Evolutionary conservation across 2,113 vertebrate genomes (phyloP), one percentile per base, ranked within the genome.

Genomic region (Ammospiza caudacuta): DNA sequence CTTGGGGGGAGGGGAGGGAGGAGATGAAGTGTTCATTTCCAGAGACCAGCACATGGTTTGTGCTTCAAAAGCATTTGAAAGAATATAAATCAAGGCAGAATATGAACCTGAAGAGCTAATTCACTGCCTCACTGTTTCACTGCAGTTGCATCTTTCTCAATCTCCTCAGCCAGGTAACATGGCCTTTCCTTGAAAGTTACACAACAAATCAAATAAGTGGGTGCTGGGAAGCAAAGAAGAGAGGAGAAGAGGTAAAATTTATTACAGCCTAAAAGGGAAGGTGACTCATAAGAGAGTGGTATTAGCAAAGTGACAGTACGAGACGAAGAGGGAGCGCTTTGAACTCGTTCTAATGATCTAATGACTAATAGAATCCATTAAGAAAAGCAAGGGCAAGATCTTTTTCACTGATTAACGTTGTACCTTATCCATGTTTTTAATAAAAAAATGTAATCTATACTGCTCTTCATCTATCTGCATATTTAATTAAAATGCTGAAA

Each of bases 361-460:
- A 97, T 96, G 96, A 97, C 96, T 97, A 97, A 97, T 97, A 97
- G 93, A 90, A 92, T 96, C 97, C 96, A 97, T 97, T 97, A 97
- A 96, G 95, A 94, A 97, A 97, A 97, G 94, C 90, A 95, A 96
- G 95, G 95, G 95, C 95, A 97, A 93, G 94, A 97, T 97, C 86
- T 87, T 93, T 89, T 93, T 93, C 97, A 82, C 94, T 96, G 97
- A 97, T 98, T 96, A 97, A 97, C 41, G 4, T 54, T 72, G 83
- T 96, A 94, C 80, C 96, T 96, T 97, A 93, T 79, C 94, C 52
- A 47, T 94, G 78, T 96, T 97, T 98, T 97, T 96, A 97, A 97
- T 98, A 97, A 94, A 97, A 97, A 97, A 87, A 91, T 87, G 92
- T 95, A 97, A 96, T 97, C 97, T 86, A 81, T 95, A 95, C 78